Evolutionary conservation across 2,888 invertebrate species (phyloP), one percentile per base, ranked within the genome.

Genomic region (Coleophora flavipennella): DNA sequence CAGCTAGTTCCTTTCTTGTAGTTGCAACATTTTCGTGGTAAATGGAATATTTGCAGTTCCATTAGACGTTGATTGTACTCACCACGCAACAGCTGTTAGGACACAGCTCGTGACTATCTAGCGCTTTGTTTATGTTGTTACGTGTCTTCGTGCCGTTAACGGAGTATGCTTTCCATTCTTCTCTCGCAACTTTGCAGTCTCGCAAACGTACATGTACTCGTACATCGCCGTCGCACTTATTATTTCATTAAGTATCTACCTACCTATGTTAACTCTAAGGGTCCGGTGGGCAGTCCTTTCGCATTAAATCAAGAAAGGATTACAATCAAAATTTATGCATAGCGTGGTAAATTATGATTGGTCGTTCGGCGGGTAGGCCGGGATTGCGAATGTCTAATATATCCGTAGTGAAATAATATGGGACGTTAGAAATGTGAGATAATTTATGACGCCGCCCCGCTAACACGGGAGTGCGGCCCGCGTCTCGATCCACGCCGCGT

Each of bases 321-420:
- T 67, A 63, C 60, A 62, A 67, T 62, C 46, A 67, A 62, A 56
- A 73, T 74, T 73, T 70, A 71, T 67, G 61, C 61, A 67, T 59
- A 59, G 61, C 58, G 41, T 35, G 63, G 67, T 71, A 70, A 73
- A 72, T 73, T 72, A 73, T 71, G 69, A 76, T 72, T 61, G 68
- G 68, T 69, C 65, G 66, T 67, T 67, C 50, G 57, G 65, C 62
- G 66, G 68, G 68, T 65, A 63, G 62, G 67, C 63, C 50, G 67
- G 68, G 71, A 70, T 70, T 66, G 66, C 62, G 66, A 69, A 62
- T 58, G 64, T 58, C 59, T 76, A 73, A 78, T 78, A 71, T 79
- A 77, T 78, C 62, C 67, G 63, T 64, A 71, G 73, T 74, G 59
- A 72, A 80, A 79, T 79, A 73, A 74, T 69, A 71, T 62, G 66